Percentiles rank a stretch among this genome's conserved stretches.
Conservation (phyloP, 2,888 invertebrate species). For the Clanis bilineata region DNA sequence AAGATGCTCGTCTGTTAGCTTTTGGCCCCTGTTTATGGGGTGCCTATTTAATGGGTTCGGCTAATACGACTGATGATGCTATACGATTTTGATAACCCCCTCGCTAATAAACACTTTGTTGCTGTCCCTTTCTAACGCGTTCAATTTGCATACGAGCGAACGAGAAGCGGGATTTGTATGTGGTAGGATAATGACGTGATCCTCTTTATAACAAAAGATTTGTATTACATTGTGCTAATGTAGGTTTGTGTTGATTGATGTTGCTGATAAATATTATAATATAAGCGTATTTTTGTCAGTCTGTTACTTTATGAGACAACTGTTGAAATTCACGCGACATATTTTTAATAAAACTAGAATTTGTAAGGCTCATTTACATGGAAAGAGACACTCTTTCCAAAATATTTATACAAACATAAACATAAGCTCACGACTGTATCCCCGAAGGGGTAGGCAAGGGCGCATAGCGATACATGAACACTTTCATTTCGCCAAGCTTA, state of each 20-base stretch:
- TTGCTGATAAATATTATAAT: not conserved
- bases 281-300: not conserved
- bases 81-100: constrained; percentile 68
- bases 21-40: constrained; percentile 64
- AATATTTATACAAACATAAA: too few relatives aligned
- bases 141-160: constrained; percentile 10
- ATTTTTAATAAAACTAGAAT: too few relatives aligned
- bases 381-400: too few relatives aligned
- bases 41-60: constrained; percentile 74
- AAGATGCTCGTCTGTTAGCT: constrained; percentile 77
- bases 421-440: too few relatives aligned
- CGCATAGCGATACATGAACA: too few relatives aligned
- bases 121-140: constrained; percentile 33
- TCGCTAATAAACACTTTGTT: constrained; percentile 65
- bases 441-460: too few relatives aligned
- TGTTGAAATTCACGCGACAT: not conserved
- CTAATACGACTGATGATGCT: constrained; percentile 77
- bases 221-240: constrained; percentile 46
- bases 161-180: constrained; percentile 40
- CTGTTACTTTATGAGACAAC: not conserved
- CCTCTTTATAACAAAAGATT: constrained; percentile 34
- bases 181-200: constrained; percentile 56
- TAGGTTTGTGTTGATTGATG: constrained; percentile 12
- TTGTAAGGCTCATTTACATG: too few relatives aligned
- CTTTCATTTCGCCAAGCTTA: too few relatives aligned